These are phyloP conservation scores for Malachius bipustulatus DNA, from an alignment of 2,888 invertebrate genomes.

Conservation along the genomic window DNA sequence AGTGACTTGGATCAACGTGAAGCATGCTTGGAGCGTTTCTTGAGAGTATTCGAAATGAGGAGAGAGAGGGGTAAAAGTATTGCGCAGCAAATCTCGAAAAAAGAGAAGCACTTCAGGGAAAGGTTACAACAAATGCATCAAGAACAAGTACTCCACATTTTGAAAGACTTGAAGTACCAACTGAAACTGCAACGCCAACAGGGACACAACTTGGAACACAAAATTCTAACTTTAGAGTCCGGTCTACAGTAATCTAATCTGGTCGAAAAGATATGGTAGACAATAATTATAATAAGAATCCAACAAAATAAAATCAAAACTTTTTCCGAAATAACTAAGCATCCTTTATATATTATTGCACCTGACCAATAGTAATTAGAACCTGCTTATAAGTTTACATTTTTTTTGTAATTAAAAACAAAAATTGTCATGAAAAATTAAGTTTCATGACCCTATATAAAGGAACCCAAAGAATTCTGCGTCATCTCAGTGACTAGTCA, in stretches of 20 bases:
- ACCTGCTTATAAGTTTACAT: too few species aligned
- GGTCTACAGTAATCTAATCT: slow-evolving; percentile 48
- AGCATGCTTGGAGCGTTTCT: slow-evolving; percentile 51
- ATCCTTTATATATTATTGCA: too few species aligned
- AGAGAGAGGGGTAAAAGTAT: slow-evolving; percentile 49
- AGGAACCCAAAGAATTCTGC: too few species aligned
- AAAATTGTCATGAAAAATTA: too few species aligned
- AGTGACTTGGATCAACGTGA: slow-evolving; percentile 55
- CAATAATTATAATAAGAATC: too few species aligned
- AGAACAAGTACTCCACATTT: slow-evolving; percentile 52
- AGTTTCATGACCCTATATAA: too few species aligned
- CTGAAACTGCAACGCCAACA: slow-evolving; percentile 57
- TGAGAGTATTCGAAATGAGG: slow-evolving; percentile 44
- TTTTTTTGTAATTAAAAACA: too few species aligned
- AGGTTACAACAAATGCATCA: slow-evolving; percentile 57
- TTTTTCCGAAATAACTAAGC: too few species aligned
- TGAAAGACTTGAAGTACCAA: slow-evolving; percentile 50
- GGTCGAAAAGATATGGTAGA: slow-evolving; percentile 49
- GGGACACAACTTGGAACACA: slow-evolving; percentile 51
- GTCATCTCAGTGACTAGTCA: too few species aligned
- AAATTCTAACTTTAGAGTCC: slow-evolving; percentile 53
- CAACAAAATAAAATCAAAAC: too few species aligned
- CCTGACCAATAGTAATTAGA: too few species aligned
- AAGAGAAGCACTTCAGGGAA: slow-evolving; percentile 51
- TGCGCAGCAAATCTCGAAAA: slow-evolving; percentile 50